phyloP scores from a whole-genome alignment of 2,797 vertebrate genomes.

The Semaprochilodus insignis region DNA sequence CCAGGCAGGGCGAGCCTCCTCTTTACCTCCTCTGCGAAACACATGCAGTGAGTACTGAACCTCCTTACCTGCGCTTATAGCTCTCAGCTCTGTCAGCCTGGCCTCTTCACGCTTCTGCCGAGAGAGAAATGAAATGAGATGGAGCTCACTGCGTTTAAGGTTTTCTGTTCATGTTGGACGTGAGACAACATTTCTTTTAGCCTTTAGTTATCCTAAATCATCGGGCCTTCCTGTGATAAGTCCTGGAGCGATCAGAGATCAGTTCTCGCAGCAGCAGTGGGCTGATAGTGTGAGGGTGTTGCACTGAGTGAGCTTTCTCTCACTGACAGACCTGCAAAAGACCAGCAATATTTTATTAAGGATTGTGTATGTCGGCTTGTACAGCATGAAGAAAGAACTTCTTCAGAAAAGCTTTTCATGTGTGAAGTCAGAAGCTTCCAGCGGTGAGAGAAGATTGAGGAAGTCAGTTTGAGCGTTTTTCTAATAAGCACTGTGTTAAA shows the following conservation, averaged over 20 bases:
- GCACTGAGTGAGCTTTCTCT: conserved; percentile 4
- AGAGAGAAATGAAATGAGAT: not conserved
- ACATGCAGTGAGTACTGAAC: conserved; percentile 53
- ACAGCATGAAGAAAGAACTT: not conserved
- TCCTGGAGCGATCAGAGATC: conserved; percentile 63
- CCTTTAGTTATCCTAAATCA: conserved; percentile 34
- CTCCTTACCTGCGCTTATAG: conserved; percentile 46
- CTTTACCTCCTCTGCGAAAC: conserved; percentile 44
- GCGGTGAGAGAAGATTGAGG: conserved; percentile 2
- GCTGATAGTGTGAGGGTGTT: conserved; percentile 28
- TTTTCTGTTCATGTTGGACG: conserved; percentile 15
- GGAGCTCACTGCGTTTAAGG: not conserved
- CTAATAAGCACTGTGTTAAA: conserved; percentile 11
- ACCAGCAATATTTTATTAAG: not conserved
- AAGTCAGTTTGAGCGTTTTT: not conserved
- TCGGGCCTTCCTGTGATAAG: conserved; percentile 34
- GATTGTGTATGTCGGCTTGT: not conserved
- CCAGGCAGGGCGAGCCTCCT: conserved; percentile 47
- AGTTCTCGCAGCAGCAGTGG: conserved; percentile 71
- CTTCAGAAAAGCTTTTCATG: not conserved
- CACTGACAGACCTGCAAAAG: conserved; percentile 10
- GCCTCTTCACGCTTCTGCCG: conserved; percentile 25
- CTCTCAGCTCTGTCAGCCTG: conserved; percentile 18
- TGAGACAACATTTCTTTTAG: not conserved
- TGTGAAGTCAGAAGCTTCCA: not conserved